Percentiles rank a stretch among this genome's conserved stretches.
phyloP scores from a whole-genome alignment of 1,140 invertebrate genomes.

The Condylostylus longicornis region DNA sequence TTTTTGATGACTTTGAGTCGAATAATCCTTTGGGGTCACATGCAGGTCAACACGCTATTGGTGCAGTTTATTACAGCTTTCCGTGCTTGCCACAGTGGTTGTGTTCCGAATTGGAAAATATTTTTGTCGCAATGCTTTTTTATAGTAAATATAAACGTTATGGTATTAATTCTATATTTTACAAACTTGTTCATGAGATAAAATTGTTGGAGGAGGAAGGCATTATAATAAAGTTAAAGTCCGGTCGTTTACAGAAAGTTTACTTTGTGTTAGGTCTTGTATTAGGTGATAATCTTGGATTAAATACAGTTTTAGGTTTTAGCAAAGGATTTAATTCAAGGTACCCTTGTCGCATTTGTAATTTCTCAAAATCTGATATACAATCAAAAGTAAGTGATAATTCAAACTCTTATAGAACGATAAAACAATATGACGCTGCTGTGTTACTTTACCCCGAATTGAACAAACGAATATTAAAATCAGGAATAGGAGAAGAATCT shows the following conservation, averaged over 20 bases:
- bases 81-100: constrained; percentile 17
- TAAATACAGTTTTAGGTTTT: constrained; percentile 23
- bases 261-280: constrained; percentile 17
- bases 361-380: constrained; percentile 6
- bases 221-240: constrained; percentile 12
- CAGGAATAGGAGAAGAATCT: constrained; percentile 12
- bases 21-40: constrained; percentile 23
- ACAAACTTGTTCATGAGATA: constrained; percentile 18
- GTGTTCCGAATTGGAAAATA: constrained; percentile 17
- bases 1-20: constrained; percentile 12
- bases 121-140: constrained; percentile 20
- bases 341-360: constrained; percentile 22
- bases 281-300: constrained; percentile 26
- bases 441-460: no score
- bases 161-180: constrained; percentile 16
- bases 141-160: constrained; percentile 16
- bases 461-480: constrained; percentile 6
- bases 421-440: constrained; percentile 1
- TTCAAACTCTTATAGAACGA: not conserved
- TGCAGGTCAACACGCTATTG: constrained; percentile 18
- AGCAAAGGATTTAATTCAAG: constrained; percentile 15
- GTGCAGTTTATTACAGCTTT: constrained; percentile 18
- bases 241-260: constrained; percentile 8
- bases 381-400: not conserved
- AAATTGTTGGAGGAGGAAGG: constrained; percentile 14